A percentile compares a stretch with the other conserved stretches of the same genome.
These are phyloP conservation scores for Lates calcarifer DNA, from an alignment of 2,113 vertebrate species.

Conservation along the genomic window DNA sequence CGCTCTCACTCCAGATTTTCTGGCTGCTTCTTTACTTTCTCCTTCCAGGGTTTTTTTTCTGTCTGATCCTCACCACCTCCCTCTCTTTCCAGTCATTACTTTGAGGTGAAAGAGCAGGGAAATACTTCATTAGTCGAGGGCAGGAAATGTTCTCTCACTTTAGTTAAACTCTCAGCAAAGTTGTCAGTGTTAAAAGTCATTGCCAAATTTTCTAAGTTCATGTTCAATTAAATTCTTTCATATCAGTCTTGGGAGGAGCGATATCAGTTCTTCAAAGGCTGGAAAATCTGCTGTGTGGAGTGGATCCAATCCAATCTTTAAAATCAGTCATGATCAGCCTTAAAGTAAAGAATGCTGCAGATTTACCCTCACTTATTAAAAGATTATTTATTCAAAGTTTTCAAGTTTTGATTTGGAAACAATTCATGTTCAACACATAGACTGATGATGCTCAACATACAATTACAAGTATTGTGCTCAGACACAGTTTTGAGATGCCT, in stretches of 20 bases:
- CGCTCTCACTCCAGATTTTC: constrained; percentile 8
- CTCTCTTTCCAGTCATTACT: constrained; percentile 9
- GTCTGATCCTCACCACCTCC: neutral
- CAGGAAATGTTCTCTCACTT: neutral
- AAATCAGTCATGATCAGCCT: neutral
- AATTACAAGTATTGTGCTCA: too few relatives aligned
- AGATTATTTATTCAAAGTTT: neutral
- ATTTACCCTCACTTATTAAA: neutral
- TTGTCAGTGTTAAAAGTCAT: neutral
- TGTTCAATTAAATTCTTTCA: neutral
- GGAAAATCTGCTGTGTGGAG: neutral
- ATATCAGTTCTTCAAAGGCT: neutral
- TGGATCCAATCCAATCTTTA: neutral
- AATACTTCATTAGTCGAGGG: constrained; percentile 7
- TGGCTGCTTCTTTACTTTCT: neutral
- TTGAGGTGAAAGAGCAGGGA: neutral
- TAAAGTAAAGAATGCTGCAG: neutral
- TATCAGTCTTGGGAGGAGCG: neutral
- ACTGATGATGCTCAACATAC: too few relatives aligned
- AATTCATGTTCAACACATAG: too few relatives aligned
- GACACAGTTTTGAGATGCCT: too few relatives aligned
- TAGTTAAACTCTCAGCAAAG: neutral
- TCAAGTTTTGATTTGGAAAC: neutral
- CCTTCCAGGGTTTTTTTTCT: neutral
- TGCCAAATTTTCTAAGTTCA: too few relatives aligned